Evolutionary conservation across 2,797 vertebrate species (phyloP).

Genomic region (Crenuchus spilurus): DNA sequence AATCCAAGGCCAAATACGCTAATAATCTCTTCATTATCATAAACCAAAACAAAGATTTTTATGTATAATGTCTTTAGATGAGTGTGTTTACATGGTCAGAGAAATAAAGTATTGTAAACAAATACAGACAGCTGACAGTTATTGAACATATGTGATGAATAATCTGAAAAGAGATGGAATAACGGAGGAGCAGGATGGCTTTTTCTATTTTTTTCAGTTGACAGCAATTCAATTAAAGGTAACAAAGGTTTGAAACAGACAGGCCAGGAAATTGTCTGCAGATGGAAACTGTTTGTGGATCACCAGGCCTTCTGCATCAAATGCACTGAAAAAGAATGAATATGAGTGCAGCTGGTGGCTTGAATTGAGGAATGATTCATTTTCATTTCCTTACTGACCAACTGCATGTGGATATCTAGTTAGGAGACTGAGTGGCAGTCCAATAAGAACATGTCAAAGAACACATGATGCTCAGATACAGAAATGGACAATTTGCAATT

Average conservation of each 20-base stretch:
- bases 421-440: not conserved
- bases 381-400: not conserved
- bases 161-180: not conserved
- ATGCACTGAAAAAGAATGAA: not conserved
- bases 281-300: not conserved
- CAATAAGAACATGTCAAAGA: not conserved
- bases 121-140: not conserved
- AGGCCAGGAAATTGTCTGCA: conserved; percentile 10
- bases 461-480: conserved; percentile 7
- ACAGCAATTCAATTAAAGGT: conserved; percentile 17
- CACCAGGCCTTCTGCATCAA: conserved; percentile 3
- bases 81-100: not conserved
- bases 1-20: no score
- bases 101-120: not conserved
- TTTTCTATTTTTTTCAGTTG: not conserved
- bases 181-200: no score
- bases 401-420: not conserved
- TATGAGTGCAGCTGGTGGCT: not conserved
- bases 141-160: not conserved
- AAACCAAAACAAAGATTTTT: no score
- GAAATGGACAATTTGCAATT: not conserved
- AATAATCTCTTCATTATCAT: no score
- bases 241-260: conserved; percentile 16
- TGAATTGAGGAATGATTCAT: conserved; percentile 2
- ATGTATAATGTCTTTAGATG: not conserved